Conservation (phyloP, 2,797 vertebrate species). For the Vultur gryphus region DNA sequence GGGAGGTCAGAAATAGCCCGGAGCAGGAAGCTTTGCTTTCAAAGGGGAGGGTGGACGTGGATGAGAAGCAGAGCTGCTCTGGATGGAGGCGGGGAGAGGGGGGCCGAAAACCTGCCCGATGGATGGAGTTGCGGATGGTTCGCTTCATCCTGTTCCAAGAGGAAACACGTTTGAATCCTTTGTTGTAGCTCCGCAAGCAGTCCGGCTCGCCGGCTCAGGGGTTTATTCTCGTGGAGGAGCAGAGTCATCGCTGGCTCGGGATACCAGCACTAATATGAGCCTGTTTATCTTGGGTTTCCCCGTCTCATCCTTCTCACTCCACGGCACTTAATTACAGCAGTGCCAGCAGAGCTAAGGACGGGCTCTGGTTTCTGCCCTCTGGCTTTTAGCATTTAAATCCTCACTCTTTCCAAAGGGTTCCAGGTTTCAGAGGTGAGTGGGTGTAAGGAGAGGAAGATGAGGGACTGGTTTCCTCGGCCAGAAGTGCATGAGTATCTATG, state of each 20-base stretch:
- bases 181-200: background rate
- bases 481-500: fast-evolving
- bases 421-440: background rate
- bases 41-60: background rate
- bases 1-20: slow-evolving; percentile 2
- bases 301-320: background rate
- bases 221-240: background rate
- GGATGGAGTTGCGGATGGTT: background rate
- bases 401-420: background rate
- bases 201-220: background rate
- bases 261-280: background rate
- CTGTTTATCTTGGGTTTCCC: slow-evolving; percentile 6
- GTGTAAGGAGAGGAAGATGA: background rate
- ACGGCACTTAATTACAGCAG: background rate
- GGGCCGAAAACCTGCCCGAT: background rate
- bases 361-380: background rate
- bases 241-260: background rate
- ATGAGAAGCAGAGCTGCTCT: slow-evolving; percentile 25
- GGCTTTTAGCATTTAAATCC: background rate
- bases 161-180: background rate
- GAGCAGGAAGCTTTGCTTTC: slow-evolving; percentile 38
- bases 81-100: background rate
- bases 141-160: slow-evolving; percentile 18
- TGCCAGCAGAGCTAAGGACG: background rate
- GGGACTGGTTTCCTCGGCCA: background rate